These are phyloP conservation scores for Drymonia ruficornis DNA, from an alignment of 2,888 invertebrate genomes.

Conservation along the genomic window DNA sequence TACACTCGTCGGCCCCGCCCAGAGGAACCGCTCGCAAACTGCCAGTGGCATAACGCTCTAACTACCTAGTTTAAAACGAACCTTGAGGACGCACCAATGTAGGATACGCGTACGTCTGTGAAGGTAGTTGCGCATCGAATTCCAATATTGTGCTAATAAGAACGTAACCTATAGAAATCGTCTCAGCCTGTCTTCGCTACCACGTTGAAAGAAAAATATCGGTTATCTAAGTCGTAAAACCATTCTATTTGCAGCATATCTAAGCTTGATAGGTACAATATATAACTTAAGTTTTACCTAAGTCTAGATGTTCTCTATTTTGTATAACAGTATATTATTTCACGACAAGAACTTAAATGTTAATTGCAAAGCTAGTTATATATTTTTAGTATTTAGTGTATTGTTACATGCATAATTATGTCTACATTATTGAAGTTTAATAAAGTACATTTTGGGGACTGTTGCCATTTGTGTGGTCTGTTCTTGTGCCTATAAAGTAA, in stretches of 20 bases:
- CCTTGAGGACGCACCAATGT: too few relatives aligned
- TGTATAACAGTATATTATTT: background rate
- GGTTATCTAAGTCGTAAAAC: background rate
- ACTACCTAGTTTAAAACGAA: too few relatives aligned
- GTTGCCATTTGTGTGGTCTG: slow-evolving; percentile 44
- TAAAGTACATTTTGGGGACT: slow-evolving; percentile 47
- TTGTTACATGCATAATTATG: slow-evolving; percentile 6
- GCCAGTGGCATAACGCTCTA: too few relatives aligned
- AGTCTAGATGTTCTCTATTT: slow-evolving; percentile 25
- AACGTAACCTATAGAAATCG: too few relatives aligned
- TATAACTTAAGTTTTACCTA: slow-evolving; percentile 42
- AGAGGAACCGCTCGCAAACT: too few relatives aligned
- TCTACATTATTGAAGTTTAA: background rate
- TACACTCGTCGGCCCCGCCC: too few relatives aligned
- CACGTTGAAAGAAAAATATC: too few relatives aligned
- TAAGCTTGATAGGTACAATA: slow-evolving; percentile 31
- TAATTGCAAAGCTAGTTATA: slow-evolving; percentile 4
- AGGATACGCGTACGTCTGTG: too few relatives aligned
- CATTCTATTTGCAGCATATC: slow-evolving; percentile 18
- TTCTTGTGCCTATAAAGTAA: slow-evolving; percentile 72
- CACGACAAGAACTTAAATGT: background rate
- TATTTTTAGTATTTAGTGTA: slow-evolving; percentile 2
- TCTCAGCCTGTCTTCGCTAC: too few relatives aligned
- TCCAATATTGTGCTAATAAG: too few relatives aligned
- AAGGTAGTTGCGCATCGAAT: too few relatives aligned